Conservation (phyloP, 2,797 vertebrate genomes). For the Luscinia megarhynchos region DNA sequence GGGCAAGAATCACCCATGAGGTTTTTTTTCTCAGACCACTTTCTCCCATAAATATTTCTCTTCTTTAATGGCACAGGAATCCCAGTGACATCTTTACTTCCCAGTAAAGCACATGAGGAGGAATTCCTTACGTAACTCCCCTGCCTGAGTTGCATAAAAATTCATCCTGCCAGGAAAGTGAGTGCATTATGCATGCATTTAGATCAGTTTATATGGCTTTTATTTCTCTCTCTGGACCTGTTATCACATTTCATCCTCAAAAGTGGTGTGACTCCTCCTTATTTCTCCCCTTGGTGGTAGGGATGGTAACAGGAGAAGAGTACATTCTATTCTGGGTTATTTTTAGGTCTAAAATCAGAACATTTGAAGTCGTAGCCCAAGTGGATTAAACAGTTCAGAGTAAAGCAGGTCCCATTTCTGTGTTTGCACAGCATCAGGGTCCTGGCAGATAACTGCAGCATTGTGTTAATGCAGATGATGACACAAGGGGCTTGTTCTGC, state of each 20-base stretch:
- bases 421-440: not conserved
- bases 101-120: not conserved
- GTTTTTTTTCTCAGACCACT: not conserved
- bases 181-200: not conserved
- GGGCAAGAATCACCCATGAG: not conserved
- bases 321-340: conserved; percentile 65
- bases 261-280: not conserved
- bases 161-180: not conserved
- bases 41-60: not conserved
- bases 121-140: not conserved
- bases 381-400: not conserved
- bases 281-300: conserved; percentile 5
- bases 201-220: not conserved
- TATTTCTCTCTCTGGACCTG: not conserved
- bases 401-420: not conserved
- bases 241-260: conserved; percentile 30
- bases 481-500: not conserved
- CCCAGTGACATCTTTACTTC: conserved; percentile 28
- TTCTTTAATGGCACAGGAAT: not conserved
- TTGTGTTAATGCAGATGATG: not conserved
- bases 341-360: conserved; percentile 58
- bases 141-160: conserved; percentile 5
- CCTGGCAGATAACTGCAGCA: not conserved
- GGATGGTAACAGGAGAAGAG: conserved; percentile 20
- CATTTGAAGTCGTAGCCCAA: not conserved